These are phyloP conservation scores for Wasmannia auropunctata DNA, from an alignment of 1,140 invertebrate genomes.

Conservation along the genomic window DNA sequence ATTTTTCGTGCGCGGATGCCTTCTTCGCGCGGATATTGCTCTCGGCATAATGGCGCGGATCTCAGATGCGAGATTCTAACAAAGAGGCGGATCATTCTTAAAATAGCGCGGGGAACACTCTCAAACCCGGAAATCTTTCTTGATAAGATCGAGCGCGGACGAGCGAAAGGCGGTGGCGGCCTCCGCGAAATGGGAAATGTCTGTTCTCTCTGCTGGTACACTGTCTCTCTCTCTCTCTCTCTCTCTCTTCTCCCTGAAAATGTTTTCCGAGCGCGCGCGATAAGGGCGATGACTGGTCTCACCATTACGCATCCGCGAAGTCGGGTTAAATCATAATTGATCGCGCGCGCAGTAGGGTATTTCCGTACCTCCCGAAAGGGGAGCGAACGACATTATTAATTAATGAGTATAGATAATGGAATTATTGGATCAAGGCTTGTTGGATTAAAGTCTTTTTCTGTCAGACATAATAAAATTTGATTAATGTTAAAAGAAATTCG, in stretches of 20 bases:
- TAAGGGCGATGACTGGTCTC: constrained; percentile 20
- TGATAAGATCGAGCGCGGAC: constrained; percentile 47
- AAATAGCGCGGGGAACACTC: constrained; percentile 48
- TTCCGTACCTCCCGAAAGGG: not conserved
- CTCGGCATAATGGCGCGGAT: constrained; percentile 40
- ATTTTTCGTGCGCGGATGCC: constrained; percentile 39
- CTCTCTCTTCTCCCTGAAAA: constrained; percentile 14
- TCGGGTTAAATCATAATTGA: constrained; percentile 46
- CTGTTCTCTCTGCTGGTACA: not conserved
- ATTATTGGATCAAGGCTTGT: not conserved
- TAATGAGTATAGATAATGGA: constrained; percentile 14
- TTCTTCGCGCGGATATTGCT: constrained; percentile 43
- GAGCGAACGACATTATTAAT: constrained; percentile 26
- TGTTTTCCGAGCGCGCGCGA: constrained; percentile 25
- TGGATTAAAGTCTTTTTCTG: not conserved
- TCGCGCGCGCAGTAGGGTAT: not conserved
- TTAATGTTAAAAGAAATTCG: not conserved
- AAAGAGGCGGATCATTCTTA: constrained; percentile 57
- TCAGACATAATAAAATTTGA: not conserved
- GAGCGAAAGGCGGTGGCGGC: not conserved
- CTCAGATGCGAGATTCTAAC: constrained; percentile 46
- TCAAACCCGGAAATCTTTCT: constrained; percentile 57
- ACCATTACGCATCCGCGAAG: constrained; percentile 5
- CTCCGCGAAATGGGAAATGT: constrained; percentile 44
- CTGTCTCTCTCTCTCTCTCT: constrained; percentile 2